A percentile compares a stretch with the other conserved stretches of the same genome.
Conservation (phyloP, 2,113 vertebrate species). For the Ictidomys tridecemlineatus region DNA sequence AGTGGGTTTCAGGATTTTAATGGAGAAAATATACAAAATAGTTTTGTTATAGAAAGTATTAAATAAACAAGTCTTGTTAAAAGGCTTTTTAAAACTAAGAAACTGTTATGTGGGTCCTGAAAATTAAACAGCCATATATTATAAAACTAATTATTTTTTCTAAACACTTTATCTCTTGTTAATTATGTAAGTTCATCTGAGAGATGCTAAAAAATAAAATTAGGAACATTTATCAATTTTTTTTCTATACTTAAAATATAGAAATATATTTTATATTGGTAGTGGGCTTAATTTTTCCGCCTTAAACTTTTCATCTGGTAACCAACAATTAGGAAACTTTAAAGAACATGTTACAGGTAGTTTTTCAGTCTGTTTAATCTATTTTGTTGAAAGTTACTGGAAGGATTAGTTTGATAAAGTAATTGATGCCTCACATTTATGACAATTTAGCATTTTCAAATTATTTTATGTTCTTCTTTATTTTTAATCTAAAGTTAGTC, state of each 20-base stretch:
- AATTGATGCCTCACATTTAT: slow-evolving; percentile 32
- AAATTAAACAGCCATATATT: slow-evolving; percentile 14
- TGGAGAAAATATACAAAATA: slow-evolving; percentile 45
- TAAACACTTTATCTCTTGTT: not conserved
- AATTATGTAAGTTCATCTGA: slow-evolving; percentile 1
- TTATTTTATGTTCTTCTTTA: slow-evolving; percentile 27
- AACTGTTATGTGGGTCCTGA: not conserved
- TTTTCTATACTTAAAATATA: too few relatives aligned
- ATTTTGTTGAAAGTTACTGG: slow-evolving; percentile 21
- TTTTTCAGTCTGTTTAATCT: slow-evolving; percentile 55
- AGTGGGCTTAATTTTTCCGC: slow-evolving; percentile 50
- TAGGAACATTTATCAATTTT: not conserved
- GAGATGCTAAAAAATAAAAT: slow-evolving; percentile 62
- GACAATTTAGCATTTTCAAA: slow-evolving; percentile 53
- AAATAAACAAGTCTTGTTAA: slow-evolving; percentile 54
- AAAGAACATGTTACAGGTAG: not conserved
- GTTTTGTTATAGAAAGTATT: slow-evolving; percentile 41
- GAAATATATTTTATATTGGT: not conserved
- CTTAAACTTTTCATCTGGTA: slow-evolving; percentile 52
- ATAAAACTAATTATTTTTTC: not conserved
- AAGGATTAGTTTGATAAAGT: slow-evolving; percentile 60
- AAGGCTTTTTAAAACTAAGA: slow-evolving; percentile 34
- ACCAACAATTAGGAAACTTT: slow-evolving; percentile 51
- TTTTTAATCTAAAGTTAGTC: slow-evolving; percentile 6
- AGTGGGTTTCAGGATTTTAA: slow-evolving; percentile 64